Evolutionary conservation across 2,888 invertebrate species (phyloP), one percentile per base, ranked within the genome.

Genomic region (Hydriomena furcata): DNA sequence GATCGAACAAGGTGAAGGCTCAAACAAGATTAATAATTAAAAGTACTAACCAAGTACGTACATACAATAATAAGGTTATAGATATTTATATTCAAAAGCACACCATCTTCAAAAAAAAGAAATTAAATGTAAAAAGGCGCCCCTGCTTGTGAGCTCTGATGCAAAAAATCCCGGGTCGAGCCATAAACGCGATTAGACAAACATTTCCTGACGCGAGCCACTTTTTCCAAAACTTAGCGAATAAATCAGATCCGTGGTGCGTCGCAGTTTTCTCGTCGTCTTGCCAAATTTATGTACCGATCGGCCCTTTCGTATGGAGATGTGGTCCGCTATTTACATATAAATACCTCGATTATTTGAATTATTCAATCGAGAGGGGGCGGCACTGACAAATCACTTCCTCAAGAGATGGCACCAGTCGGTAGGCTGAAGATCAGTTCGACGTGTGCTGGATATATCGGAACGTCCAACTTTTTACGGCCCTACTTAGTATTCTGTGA

Each of bases 281-380:
- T 86, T 85, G 82, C 87, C 86, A 89, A 90, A 89, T 90, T 90
- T 90, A 90, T 90, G 90, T 89, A 87, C 88, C 89, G 85, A 85
- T 87, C 86, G 88, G 86, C 82, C 89, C 89, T 90, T 90, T 89
- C 90, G 89, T 88, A 90, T 90, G 90, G 89, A 88, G 90, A 90
- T 90, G 85, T 83, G 80, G 83, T 75, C 83, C 80, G 84, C 87
- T 84, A 89, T 90, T 89, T 89, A 89, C 90, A 89, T 90, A 89
- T 90, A 89, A 90, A 90, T 89, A 89, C 89, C 87, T 86, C 89
- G 88, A 90, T 90, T 90, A 90, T 90, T 90, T 90, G 90, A 90
- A 90, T 90, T 90, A 90, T 90, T 90, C 90, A 90, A 90, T 90
- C 87, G 90, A 89, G 90, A 88, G 88, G 88, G 89, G 89, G 90